Percentiles rank a stretch among this genome's conserved stretches.
These are phyloP conservation scores for Eurytemora carolleeae DNA, from an alignment of 1,140 invertebrate species.

Conservation along the genomic window DNA sequence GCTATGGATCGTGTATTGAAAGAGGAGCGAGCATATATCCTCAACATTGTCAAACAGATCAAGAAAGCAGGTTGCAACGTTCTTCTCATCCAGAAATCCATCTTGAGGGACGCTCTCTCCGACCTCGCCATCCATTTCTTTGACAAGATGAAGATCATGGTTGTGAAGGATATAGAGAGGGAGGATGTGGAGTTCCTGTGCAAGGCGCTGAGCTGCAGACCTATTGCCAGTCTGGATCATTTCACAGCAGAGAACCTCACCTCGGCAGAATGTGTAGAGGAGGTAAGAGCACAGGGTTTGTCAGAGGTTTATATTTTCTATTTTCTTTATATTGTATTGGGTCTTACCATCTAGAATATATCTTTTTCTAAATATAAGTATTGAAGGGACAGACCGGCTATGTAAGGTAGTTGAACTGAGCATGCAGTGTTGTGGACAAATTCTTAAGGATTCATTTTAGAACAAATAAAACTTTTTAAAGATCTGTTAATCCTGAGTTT, in stretches of 20 bases:
- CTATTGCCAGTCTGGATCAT: constrained; percentile 95
- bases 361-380: too few relatives aligned
- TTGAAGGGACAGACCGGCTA: too few relatives aligned
- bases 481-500: too few relatives aligned
- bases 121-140: constrained; percentile 94
- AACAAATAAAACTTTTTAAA: too few relatives aligned
- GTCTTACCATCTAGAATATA: too few relatives aligned
- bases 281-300: too few relatives aligned
- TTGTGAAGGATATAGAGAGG: constrained; percentile 90
- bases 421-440: too few relatives aligned
- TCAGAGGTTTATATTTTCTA: too few relatives aligned
- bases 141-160: constrained; percentile 98
- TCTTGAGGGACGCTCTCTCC: constrained; percentile 84
- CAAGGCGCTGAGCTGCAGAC: constrained; percentile 57
- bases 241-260: constrained; percentile 78
- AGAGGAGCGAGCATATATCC: constrained; percentile 91
- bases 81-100: constrained; percentile 93
- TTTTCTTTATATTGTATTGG: too few relatives aligned
- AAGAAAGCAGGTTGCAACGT: constrained; percentile 97
- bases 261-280: constrained; percentile 81
- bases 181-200: constrained; percentile 95
- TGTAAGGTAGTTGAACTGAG: too few relatives aligned
- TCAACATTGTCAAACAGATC: constrained; percentile 97
- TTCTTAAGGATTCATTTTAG: too few relatives aligned
- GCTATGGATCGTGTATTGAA: constrained; percentile 98